Base-by-base conservation (phyloP, 1,140 invertebrate species). In the Muscidifurax raptorellus region DNA sequence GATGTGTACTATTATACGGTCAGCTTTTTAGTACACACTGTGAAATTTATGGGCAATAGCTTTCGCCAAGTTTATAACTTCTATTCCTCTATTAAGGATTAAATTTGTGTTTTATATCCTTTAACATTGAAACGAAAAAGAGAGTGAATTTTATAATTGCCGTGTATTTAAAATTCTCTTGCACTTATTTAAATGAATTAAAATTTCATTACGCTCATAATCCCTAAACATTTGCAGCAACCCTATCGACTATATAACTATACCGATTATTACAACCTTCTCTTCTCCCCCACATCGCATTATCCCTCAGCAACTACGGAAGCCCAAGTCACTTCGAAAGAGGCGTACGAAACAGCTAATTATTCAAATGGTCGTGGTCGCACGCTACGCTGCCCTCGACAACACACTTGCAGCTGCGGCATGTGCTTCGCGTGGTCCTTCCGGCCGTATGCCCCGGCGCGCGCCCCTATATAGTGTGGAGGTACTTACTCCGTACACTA, bases 361-460 rank as follows among this genome's bases (percentile, higher is more conserved):
- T 76, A 76, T 76, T 76, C 74, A 52, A 76, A 44, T 22, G n/a
- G 28, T 44, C 36, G 22, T 32, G 22, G 74, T 27, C 74, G 5
- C 74, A 40, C 44, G n/a, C 36, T 74, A 40, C 25, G 10, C 36
- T 74, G 22, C 22, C 13, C 71, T 15, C 0, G 32, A 28, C 71
- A 32, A 10, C 30, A 32, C 44, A 76, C 22, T 72, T 28, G 67
- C 82, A 84, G 76, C 76, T 84, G 76, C 52, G 47, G 40, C 67
- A 76, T 83, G 40, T 66, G 82, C 27, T 71, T 77, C 25, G n/a
- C n/a, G 67, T 59, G 59, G 27, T 71, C 32, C 75, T 83, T 78
- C 82, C 82, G 82, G 82, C 66, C 74, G 64, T 52, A 78, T 78
- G 81, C 69, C 59, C 52, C 52, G 6, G 59, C 28, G 30, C 32